phyloP scores from a whole-genome alignment of 2,797 vertebrate genomes.

The Chiroxiphia lanceolata region DNA sequence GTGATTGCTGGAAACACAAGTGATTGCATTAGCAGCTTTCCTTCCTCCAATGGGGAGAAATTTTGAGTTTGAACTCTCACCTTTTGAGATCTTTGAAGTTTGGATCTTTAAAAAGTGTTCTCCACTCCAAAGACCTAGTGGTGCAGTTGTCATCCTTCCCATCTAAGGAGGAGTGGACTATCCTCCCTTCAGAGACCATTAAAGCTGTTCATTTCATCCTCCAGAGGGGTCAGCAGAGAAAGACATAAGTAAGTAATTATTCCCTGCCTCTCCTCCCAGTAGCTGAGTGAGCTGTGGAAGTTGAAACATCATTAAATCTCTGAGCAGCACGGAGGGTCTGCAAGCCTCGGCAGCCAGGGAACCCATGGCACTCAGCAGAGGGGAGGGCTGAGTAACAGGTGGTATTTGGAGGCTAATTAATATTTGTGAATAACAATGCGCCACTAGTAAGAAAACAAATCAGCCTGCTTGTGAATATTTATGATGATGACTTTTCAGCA shows the following conservation, averaged over 20 bases:
- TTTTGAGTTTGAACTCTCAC: slow-evolving; percentile 15
- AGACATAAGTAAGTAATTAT: slow-evolving; percentile 53
- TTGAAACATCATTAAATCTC: slow-evolving; percentile 45
- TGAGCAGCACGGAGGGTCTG: neutral
- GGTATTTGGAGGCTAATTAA: slow-evolving; percentile 52
- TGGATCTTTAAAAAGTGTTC: neutral
- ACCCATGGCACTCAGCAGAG: neutral
- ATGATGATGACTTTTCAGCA: slow-evolving; percentile 18
- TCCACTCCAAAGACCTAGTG: neutral
- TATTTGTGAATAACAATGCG: slow-evolving; percentile 51
- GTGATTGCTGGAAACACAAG: neutral
- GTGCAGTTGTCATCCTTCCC: neutral
- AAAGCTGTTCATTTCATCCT: slow-evolving; percentile 8
- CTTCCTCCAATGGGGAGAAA: neutral
- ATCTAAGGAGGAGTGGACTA: neutral
- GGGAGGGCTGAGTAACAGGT: slow-evolving; percentile 34
- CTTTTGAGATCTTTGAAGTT: slow-evolving; percentile 19
- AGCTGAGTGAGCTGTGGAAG: neutral
- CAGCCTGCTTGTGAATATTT: slow-evolving; percentile 39
- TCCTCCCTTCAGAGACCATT: slow-evolving; percentile 36
- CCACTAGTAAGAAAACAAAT: slow-evolving; percentile 59
- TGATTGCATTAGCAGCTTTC: neutral
- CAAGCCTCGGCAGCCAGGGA: neutral
- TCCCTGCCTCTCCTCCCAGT: slow-evolving; percentile 4
- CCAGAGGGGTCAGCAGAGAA: slow-evolving; percentile 1